Evolutionary conservation across 2,888 invertebrate species (phyloP), one percentile per base, ranked within the genome.

Genomic region (Anthophora plumipes): DNA sequence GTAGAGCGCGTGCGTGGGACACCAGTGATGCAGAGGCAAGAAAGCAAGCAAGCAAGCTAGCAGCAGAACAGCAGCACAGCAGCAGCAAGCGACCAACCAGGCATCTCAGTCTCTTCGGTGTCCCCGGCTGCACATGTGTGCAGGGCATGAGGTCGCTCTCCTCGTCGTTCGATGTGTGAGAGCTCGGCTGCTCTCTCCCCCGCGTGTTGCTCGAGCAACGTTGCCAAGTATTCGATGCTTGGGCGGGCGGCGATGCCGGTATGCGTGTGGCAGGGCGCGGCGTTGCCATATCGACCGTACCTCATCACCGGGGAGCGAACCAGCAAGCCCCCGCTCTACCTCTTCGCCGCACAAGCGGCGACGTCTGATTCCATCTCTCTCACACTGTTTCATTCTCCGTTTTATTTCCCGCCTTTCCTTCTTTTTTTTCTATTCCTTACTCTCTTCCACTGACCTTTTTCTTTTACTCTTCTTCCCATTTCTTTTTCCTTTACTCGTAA

Each of bases 221-320:
- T 88, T 90, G 89, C 88, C 88, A 50, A 70, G 57, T 83, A 50
- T 69, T 72, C 79, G 64, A 61, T 61, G 75, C 76, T 75, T 68
- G 76, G 76, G 77, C 76, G 80, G 71, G 77, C 82, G 79, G 73
- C 81, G 83, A 81, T 87, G 85, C 89, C 89, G 90, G 91, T 89
- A 90, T 91, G 85, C 84, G 82, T 82, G 80, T 71, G 88, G 85
- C 85, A 85, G 91, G 90, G 91, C 90, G 92, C 93, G 90, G 87
- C 90, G 93, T 92, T 92, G 92, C 92, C 93, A 92, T 93, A 93
- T 93, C 92, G 93, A 92, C 92, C 92, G 91, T 87, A 84, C 85
- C 88, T 83, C 88, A 88, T 87, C 87, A 84, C 84, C 87, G 84
- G 84, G 80, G 79, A 81, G 61, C 72, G 55, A 74, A 75, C 66